phyloP scores from a whole-genome alignment of 2,888 invertebrate genomes.

The Homarus gammarus region DNA sequence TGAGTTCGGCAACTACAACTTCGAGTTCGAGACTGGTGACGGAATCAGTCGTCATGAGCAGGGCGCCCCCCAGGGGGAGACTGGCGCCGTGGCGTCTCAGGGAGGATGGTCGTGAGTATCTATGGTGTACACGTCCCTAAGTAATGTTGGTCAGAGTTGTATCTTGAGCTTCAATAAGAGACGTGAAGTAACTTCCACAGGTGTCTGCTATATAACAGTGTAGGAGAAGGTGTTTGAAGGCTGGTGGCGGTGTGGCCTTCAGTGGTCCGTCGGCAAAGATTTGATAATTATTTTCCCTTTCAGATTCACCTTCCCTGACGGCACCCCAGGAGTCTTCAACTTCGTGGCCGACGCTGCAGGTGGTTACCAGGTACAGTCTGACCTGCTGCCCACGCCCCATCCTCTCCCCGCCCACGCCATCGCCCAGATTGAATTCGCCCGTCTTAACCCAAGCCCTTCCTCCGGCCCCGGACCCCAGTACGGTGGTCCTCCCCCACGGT shows the following conservation, averaged over 20 bases:
- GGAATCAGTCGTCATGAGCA: conserved; percentile 32
- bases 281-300: neutral
- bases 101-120: conserved; percentile 27
- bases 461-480: neutral
- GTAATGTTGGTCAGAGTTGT: neutral
- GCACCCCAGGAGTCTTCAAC: conserved; percentile 46
- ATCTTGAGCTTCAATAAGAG: neutral
- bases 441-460: conserved; percentile 17
- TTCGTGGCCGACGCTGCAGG: conserved; percentile 68
- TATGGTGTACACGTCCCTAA: neutral
- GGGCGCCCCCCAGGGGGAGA: conserved; percentile 22
- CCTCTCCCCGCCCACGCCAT: conserved; percentile 60
- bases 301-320: conserved; percentile 73
- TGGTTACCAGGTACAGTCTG: conserved; percentile 50
- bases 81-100: conserved; percentile 24
- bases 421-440: conserved; percentile 65
- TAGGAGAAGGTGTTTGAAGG: too few relatives aligned
- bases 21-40: conserved; percentile 33
- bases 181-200: neutral
- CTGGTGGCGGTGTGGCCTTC: too few relatives aligned
- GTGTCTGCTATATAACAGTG: too few relatives aligned
- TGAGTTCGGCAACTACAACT: conserved; percentile 29
- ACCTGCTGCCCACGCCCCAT: too few relatives aligned
- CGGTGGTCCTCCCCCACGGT: neutral
- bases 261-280: neutral